phyloP scores from a whole-genome alignment of 2,797 vertebrate species.

The Myotis myotis region DNA sequence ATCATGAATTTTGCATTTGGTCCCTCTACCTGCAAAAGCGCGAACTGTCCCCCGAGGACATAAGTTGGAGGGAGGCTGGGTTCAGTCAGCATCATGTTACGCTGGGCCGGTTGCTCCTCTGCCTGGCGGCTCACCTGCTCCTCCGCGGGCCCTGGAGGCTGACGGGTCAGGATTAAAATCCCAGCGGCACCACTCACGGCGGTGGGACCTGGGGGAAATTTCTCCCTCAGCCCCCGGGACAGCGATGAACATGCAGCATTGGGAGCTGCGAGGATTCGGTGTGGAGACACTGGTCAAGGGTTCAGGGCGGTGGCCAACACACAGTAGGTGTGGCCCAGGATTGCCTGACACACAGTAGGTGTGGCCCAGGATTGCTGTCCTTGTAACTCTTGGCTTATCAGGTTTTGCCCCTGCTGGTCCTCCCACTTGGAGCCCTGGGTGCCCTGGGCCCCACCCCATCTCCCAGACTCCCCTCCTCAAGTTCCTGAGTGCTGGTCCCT shows the following conservation, averaged over 20 bases:
- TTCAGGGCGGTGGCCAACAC: too few species aligned
- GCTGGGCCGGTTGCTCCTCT: accelerated
- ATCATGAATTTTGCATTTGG: neutral
- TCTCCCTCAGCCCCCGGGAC: neutral
- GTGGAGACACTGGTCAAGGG: neutral
- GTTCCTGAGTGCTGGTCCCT: neutral
- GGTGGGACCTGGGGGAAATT: neutral
- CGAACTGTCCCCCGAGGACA: neutral
- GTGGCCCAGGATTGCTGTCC: neutral
- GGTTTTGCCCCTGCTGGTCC: too few species aligned
- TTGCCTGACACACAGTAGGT: too few species aligned
- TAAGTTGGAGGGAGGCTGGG: neutral
- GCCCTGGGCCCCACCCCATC: accelerated
- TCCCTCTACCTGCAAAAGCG: neutral
- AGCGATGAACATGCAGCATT: accelerated
- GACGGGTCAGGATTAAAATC: neutral
- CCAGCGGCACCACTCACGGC: neutral
- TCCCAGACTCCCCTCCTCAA: too few species aligned
- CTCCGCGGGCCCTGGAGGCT: neutral
- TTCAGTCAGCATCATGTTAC: neutral
- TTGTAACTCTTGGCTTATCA: neutral
- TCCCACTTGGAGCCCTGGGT: neutral
- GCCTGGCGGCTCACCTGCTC: accelerated
- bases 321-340: neutral
- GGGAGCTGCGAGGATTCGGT: neutral